Conservation (phyloP, 2,888 invertebrate species). For the Acleris holmiana region DNA sequence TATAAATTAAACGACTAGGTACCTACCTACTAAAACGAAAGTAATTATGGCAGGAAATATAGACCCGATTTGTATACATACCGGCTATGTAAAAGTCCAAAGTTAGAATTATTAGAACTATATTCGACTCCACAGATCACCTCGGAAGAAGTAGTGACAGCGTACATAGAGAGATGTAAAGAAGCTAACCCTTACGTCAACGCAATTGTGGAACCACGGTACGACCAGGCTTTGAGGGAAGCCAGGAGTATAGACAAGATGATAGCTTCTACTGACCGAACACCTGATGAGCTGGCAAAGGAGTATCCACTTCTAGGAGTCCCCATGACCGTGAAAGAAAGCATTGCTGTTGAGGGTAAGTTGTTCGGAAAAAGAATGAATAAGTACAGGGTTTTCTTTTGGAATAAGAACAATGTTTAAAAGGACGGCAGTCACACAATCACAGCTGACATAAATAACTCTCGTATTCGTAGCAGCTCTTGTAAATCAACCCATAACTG, state of each 20-base stretch:
- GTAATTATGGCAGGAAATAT: no score
- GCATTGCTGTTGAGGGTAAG: conserved; percentile 89
- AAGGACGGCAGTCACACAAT: no score
- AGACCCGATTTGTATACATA: no score
- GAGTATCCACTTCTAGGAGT: conserved; percentile 92
- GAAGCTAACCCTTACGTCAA: conserved; percentile 92
- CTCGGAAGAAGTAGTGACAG: conserved; percentile 87
- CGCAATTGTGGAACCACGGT: conserved; percentile 92
- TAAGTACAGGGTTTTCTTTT: no score
- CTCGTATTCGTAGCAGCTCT: no score
- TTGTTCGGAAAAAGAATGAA: neutral
- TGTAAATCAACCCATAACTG: no score
- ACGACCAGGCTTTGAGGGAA: conserved; percentile 89
- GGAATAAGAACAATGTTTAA: no score
- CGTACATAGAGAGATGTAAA: conserved; percentile 90
- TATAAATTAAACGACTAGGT: no score
- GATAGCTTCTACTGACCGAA: conserved; percentile 82
- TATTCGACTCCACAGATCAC: conserved; percentile 81
- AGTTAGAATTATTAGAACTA: neutral
- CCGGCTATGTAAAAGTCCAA: neutral
- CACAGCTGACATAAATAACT: no score
- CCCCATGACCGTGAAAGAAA: conserved; percentile 94
- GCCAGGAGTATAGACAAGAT: conserved; percentile 89
- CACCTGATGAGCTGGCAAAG: conserved; percentile 85
- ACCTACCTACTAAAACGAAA: no score